A percentile compares a stretch with the other conserved stretches of the same genome.
Conservation (phyloP, 2,113 vertebrate species). For the Alces alces region DNA sequence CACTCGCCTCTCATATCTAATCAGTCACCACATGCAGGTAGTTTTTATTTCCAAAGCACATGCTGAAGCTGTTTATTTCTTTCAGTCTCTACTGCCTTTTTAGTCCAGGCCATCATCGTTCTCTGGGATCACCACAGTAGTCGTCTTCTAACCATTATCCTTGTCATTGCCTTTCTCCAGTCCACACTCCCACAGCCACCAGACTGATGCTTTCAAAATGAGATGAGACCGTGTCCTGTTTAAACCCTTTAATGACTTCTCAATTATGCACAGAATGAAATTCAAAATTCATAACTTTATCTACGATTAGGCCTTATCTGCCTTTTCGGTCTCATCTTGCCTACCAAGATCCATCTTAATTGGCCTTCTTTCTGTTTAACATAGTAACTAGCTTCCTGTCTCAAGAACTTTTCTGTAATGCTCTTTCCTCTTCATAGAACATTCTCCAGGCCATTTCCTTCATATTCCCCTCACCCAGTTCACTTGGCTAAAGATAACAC, state of each 20-base stretch:
- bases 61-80: not conserved
- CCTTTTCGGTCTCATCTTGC: not conserved
- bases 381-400: not conserved
- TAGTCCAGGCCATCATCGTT: not conserved
- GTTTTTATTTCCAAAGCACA: not conserved
- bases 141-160: not conserved
- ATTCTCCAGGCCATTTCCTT: not conserved
- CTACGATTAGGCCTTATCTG: not conserved
- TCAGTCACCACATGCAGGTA: not conserved
- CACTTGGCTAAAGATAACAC: not conserved
- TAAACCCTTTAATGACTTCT: not conserved
- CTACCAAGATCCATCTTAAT: not conserved
- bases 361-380: not conserved
- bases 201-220: conserved; percentile 9
- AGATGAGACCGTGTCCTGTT: not conserved
- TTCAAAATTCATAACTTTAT: not conserved
- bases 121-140: not conserved
- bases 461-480: not conserved
- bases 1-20: not conserved
- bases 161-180: not conserved
- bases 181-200: not conserved
- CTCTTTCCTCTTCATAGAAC: not conserved
- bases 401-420: not conserved
- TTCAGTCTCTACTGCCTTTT: not conserved
- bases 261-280: not conserved